Percentiles rank a stretch among this genome's conserved stretches.
Conservation (phyloP, 2,797 vertebrate species). For the Cygnus olor region DNA sequence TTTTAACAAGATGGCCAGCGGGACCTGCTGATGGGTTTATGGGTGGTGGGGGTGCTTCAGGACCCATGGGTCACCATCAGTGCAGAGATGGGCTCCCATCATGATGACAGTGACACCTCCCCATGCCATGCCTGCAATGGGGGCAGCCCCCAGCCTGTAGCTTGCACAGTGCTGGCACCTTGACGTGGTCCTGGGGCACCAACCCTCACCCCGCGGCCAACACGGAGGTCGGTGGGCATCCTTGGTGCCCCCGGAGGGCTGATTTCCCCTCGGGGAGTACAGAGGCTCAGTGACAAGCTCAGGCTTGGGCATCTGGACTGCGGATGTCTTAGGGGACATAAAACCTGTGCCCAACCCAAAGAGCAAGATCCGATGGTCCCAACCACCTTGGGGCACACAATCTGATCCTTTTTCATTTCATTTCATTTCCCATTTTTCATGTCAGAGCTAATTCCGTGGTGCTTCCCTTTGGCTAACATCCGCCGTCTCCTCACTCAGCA, state of each 20-base stretch:
- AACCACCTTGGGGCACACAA: fast-evolving
- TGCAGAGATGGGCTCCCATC: not conserved
- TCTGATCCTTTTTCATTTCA: not conserved
- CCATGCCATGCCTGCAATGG: not conserved
- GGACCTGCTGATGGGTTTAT: not conserved
- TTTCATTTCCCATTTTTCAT: not conserved
- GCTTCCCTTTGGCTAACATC: not conserved
- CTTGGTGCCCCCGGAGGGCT: not conserved
- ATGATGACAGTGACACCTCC: not conserved
- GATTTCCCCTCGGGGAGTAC: not conserved
- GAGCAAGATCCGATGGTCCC: not conserved
- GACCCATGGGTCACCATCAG: not conserved
- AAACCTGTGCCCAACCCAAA: not conserved
- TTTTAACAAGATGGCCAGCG: not conserved
- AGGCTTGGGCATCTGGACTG: not conserved
- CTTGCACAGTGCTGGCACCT: fast-evolving
- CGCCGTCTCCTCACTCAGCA: fast-evolving
- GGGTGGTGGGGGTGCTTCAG: not conserved
- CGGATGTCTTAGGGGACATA: not conserved
- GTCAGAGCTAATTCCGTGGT: not conserved
- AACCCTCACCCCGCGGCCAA: fast-evolving
- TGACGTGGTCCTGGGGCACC: not conserved
- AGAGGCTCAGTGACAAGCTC: not conserved
- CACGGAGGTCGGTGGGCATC: not conserved
- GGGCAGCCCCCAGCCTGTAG: fast-evolving